A percentile compares a stretch with the other conserved stretches of the same genome.
These are phyloP conservation scores for Vannuccia rotundouncinata DNA, from an alignment of 2,888 invertebrate genomes.

Conservation along the genomic window DNA sequence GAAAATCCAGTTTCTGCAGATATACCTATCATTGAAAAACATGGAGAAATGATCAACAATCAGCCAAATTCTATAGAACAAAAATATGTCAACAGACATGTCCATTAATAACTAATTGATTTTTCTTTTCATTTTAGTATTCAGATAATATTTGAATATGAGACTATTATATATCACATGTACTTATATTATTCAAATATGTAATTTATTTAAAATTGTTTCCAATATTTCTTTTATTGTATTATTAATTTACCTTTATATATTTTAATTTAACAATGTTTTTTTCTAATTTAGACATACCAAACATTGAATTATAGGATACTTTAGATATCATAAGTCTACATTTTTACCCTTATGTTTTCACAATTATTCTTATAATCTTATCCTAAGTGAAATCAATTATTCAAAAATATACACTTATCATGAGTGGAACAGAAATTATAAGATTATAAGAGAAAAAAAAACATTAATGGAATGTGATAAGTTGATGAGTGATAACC, in stretches of 20 bases:
- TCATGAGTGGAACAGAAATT: constrained; percentile 13
- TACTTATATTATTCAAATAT: neutral
- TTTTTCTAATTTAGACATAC: constrained; percentile 23
- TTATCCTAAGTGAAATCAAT: constrained; percentile 9
- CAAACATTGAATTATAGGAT: constrained; percentile 14
- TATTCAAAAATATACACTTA: neutral
- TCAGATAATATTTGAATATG: constrained; percentile 17
- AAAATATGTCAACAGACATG: constrained; percentile 12
- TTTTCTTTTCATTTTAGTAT: constrained; percentile 13
- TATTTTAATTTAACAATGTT: constrained; percentile 16
- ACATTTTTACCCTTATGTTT: constrained; percentile 18
- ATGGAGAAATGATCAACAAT: neutral
- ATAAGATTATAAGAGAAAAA: constrained; percentile 13
- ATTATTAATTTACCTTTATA: constrained; percentile 14
- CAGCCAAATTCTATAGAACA: constrained; percentile 1
- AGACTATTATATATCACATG: neutral
- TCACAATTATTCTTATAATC: constrained; percentile 20
- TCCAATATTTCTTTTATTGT: neutral
- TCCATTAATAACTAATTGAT: constrained; percentile 13
- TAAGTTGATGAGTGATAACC: constrained; percentile 6
- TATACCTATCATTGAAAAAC: neutral
- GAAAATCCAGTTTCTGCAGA: constrained; percentile 6
- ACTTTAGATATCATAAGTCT: constrained; percentile 16
- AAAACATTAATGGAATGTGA: too few species aligned
- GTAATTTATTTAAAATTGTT: constrained; percentile 23